Evolutionary conservation across 2,888 invertebrate species (phyloP).

Genomic region (Patella ulyssiponensis): DNA sequence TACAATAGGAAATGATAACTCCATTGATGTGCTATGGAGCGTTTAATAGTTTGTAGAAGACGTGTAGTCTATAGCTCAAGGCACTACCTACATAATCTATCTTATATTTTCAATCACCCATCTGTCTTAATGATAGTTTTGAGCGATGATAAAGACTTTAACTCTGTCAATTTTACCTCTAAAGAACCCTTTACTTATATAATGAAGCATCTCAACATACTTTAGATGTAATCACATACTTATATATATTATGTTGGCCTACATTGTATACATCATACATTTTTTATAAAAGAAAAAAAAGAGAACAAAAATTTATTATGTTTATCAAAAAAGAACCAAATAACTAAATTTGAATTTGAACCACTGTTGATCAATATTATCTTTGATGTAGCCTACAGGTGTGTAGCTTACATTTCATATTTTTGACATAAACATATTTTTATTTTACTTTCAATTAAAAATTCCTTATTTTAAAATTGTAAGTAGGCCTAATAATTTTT

Average conservation of each 20-base stretch:
- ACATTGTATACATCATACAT: too few relatives aligned
- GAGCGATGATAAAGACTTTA: not conserved
- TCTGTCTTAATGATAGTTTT: constrained; percentile 6
- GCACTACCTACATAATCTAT: not conserved
- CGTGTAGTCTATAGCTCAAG: not conserved
- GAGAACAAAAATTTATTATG: too few relatives aligned
- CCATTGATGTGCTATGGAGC: constrained; percentile 1
- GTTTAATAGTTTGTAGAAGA: constrained; percentile 7
- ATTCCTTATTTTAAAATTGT: too few relatives aligned
- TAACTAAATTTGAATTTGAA: not conserved
- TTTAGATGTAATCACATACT: not conserved
- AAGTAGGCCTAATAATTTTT: too few relatives aligned
- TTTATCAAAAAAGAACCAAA: not conserved
- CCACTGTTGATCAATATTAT: too few relatives aligned
- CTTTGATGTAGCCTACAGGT: too few relatives aligned
- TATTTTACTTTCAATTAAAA: too few relatives aligned
- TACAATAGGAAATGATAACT: not conserved
- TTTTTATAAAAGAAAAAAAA: too few relatives aligned
- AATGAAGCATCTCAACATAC: not conserved
- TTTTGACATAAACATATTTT: too few relatives aligned
- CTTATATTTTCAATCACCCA: constrained; percentile 11
- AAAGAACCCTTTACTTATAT: constrained; percentile 5
- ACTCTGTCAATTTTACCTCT: not conserved
- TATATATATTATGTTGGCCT: too few relatives aligned
- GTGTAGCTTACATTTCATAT: too few relatives aligned